These are phyloP conservation scores for Colostygia pectinataria DNA, from an alignment of 2,888 invertebrate genomes.

Conservation along the genomic window DNA sequence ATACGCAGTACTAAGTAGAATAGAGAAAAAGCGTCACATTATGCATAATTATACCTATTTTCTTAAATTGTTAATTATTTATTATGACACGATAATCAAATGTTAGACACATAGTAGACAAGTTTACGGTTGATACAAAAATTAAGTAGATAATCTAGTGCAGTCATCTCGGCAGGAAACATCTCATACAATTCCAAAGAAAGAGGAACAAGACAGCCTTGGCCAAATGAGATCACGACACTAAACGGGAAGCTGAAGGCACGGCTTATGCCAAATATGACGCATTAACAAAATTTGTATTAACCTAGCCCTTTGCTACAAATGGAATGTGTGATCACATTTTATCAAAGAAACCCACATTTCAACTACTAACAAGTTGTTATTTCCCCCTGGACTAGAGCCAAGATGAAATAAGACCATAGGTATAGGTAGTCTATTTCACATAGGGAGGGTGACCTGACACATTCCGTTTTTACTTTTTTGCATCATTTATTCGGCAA, in stretches of 20 bases:
- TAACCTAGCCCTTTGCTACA: slow-evolving; percentile 1
- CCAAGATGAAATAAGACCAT: not conserved
- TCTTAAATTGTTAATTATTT: slow-evolving; percentile 4
- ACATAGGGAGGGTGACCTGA: too few relatives aligned
- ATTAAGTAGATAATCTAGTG: not conserved
- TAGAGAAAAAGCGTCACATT: slow-evolving; percentile 10
- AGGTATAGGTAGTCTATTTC: too few relatives aligned
- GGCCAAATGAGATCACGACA: slow-evolving; percentile 15
- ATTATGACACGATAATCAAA: slow-evolving; percentile 13
- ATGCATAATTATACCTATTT: slow-evolving; percentile 9
- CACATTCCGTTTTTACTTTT: too few relatives aligned
- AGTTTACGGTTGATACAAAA: too few relatives aligned
- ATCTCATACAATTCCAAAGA: slow-evolving; percentile 2
- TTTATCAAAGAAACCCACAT: not conserved
- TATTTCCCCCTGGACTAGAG: not conserved
- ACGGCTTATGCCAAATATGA: slow-evolving; percentile 17
- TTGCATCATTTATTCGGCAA: too few relatives aligned
- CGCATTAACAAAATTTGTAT: slow-evolving; percentile 6
- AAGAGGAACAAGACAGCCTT: slow-evolving; percentile 12
- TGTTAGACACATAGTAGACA: not conserved
- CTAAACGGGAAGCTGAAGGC: slow-evolving; percentile 12
- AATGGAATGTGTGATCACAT: slow-evolving; percentile 11
- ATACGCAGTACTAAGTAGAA: not conserved
- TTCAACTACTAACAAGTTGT: not conserved
- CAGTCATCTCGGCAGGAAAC: slow-evolving; percentile 9